Base-by-base conservation (phyloP, 2,113 vertebrate species). In the Hyla sarda region DNA sequence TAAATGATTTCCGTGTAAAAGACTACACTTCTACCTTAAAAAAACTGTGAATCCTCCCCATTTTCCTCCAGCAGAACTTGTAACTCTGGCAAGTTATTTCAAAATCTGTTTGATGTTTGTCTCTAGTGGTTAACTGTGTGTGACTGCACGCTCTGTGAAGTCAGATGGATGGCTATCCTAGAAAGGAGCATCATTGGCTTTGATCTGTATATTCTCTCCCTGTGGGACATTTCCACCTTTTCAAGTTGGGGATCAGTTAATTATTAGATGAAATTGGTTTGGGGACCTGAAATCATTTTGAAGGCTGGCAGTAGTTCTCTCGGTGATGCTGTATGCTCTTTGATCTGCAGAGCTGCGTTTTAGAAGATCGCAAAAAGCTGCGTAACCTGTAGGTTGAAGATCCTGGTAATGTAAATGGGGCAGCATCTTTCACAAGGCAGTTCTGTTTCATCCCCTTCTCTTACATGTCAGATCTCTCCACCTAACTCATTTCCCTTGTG, bases 91-190 rank as follows among this genome's bases (percentile, higher is more conserved):
- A 89, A 90, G 88, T 91, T 89, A 91, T 93, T 90, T 90, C 78
- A 84, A 89, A 94, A 88, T 94, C 93, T 92, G 91, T 95, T 94
- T 95, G 93, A 95, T 92, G 92, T 91, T 32, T 75, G 87, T 91
- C 92, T 91, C 92, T 88, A 56, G 89, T 82, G 91, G 89, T 88
- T 92, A 88, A 74, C 73, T 89, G 74, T 75, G 87, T 17, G 83
- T 82, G 85, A 88, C 89, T 84, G 72, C 87, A 89, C 69, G 50
- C 89, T 90, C 13, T 82, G 87, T 88, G 87, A 89, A 82, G 41
- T 91, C 48, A 54, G 89, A 89, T 89, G 89, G 88, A 91, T 89
- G 88, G 86, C 87, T 92, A 89, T 91, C 91, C 91, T 82, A 88
- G 89, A 92, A 89, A 89, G 82, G 88, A 82, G 86, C 87, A 88